Percentiles rank a stretch among this genome's conserved stretches.
Conservation (phyloP, 2,888 invertebrate genomes). For the Pyrochroa serraticornis region DNA sequence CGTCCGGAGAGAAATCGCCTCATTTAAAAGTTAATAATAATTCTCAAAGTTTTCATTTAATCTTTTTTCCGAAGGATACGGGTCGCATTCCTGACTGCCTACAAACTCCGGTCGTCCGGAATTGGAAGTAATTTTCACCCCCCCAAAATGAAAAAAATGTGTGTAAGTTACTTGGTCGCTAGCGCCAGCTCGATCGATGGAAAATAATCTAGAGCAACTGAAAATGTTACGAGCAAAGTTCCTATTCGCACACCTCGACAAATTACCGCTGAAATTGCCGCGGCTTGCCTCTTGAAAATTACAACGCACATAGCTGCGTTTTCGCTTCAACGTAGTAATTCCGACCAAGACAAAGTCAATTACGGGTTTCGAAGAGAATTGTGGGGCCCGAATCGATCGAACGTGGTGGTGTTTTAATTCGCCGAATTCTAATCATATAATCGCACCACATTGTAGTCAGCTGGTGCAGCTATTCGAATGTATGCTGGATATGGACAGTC, state of each 20-base stretch:
- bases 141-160: slow-evolving; percentile 31
- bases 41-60: slow-evolving; percentile 27
- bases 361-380: slow-evolving; percentile 21
- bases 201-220: slow-evolving; percentile 43
- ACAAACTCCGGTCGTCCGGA: slow-evolving; percentile 20
- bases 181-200: slow-evolving; percentile 36
- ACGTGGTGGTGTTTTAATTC: slow-evolving; percentile 18
- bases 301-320: slow-evolving; percentile 25
- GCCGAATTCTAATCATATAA: slow-evolving; percentile 13
- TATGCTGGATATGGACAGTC: too few relatives aligned
- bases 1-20: slow-evolving; percentile 25
- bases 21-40: slow-evolving; percentile 33
- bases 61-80: slow-evolving; percentile 24
- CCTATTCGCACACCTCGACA: slow-evolving; percentile 36
- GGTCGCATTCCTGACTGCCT: slow-evolving; percentile 18
- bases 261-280: slow-evolving; percentile 31
- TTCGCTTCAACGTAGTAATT: slow-evolving; percentile 23
- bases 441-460: not conserved
- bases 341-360: slow-evolving; percentile 24
- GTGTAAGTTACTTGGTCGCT: slow-evolving; percentile 32
- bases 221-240: slow-evolving; percentile 37
- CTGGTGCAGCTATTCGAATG: not conserved
- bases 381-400: slow-evolving; percentile 10
- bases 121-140: slow-evolving; percentile 24
- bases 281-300: slow-evolving; percentile 30